Percentiles rank a stretch among this genome's conserved stretches.
Conservation (phyloP, 2,888 invertebrate genomes). For the Sericinus montela region DNA sequence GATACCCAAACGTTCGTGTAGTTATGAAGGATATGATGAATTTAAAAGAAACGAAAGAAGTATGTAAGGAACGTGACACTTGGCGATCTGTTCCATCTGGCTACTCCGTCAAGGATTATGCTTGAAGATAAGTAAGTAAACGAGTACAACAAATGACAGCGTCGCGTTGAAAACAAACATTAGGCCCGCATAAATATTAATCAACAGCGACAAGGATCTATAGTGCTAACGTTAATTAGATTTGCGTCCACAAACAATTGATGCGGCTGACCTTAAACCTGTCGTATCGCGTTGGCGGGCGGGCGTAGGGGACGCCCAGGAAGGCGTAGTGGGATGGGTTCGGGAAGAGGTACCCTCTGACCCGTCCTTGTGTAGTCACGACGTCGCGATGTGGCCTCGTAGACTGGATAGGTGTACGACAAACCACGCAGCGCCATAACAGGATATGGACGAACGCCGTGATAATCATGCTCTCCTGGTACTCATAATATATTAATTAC, state of each 20-base stretch:
- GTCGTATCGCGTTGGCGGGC: conserved; percentile 40
- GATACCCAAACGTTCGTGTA: no score
- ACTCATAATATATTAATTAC: not conserved
- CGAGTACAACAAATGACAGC: not conserved
- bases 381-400: conserved; percentile 46
- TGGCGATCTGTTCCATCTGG: no score
- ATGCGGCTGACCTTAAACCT: conserved; percentile 58
- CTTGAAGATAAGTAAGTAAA: no score
- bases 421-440: conserved; percentile 22
- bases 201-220: conserved; percentile 35
- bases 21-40: no score
- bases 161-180: conserved; percentile 1
- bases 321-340: conserved; percentile 54
- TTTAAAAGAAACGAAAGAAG: no score
- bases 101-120: no score
- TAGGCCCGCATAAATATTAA: conserved; percentile 15
- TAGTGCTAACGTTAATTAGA: conserved; percentile 32
- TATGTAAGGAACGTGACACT: no score
- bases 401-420: conserved; percentile 6
- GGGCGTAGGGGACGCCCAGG: conserved; percentile 66
- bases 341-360: conserved; percentile 53
- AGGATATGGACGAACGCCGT: conserved; percentile 15
- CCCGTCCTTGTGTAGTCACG: conserved; percentile 49
- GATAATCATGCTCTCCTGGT: conserved; percentile 10
- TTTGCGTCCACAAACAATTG: conserved; percentile 39